Percentiles rank a stretch among this genome's conserved stretches.
Conservation (phyloP, 2,888 invertebrate genomes). For the Eupithecia abbreviata region DNA sequence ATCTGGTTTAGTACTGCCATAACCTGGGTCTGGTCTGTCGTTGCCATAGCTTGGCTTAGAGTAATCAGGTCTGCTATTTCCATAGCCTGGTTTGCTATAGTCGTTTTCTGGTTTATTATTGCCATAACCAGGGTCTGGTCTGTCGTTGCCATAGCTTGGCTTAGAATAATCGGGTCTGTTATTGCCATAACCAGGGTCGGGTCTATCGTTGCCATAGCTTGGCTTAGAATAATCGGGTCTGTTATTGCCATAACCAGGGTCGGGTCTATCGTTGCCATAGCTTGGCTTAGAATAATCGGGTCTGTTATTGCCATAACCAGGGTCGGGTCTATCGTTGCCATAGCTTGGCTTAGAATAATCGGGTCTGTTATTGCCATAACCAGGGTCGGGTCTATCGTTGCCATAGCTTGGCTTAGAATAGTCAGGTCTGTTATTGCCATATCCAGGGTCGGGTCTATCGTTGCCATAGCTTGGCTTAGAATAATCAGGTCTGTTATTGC, state of each 20-base stretch:
- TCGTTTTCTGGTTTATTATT: constrained; percentile 28
- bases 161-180: too few relatives aligned
- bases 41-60: constrained; percentile 6
- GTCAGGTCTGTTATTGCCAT: constrained; percentile 7
- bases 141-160: too few relatives aligned
- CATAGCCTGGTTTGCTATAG: constrained; percentile 20
- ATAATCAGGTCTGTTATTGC: constrained; percentile 14
- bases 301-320: too few relatives aligned
- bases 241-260: too few relatives aligned
- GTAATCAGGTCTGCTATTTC: constrained; percentile 12
- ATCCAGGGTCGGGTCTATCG: constrained; percentile 17
- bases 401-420: constrained; percentile 14
- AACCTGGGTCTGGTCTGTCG: constrained; percentile 17
- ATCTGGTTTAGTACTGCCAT: constrained; percentile 25
- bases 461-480: constrained; percentile 6
- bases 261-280: too few relatives aligned
- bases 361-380: background rate
- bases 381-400: constrained; percentile 16
- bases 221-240: too few relatives aligned
- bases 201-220: too few relatives aligned
- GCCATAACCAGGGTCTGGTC: constrained; percentile 10
- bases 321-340: too few relatives aligned
- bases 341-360: too few relatives aligned
- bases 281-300: too few relatives aligned
- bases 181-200: too few relatives aligned